Conservation (phyloP, 2,113 vertebrate genomes). For the Zeus faber region DNA sequence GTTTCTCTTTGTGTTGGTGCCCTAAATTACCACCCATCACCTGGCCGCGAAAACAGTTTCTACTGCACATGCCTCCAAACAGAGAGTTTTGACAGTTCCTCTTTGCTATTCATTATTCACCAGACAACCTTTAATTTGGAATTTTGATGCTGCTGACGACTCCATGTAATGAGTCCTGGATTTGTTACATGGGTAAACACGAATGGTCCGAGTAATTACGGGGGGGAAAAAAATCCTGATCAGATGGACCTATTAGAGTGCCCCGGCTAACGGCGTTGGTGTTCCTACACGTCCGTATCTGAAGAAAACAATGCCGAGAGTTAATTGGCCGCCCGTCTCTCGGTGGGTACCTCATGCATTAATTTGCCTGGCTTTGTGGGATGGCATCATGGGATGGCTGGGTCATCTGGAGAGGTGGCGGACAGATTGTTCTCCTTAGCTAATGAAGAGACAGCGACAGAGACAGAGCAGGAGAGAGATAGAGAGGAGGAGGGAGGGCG, state of each 20-base stretch:
- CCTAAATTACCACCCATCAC: conserved; percentile 21
- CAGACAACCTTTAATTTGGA: conserved; percentile 10
- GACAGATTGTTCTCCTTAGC: conserved; percentile 35
- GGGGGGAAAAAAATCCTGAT: conserved; percentile 25
- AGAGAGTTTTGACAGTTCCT: background rate
- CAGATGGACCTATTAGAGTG: conserved; percentile 25
- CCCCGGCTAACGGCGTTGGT: conserved; percentile 19
- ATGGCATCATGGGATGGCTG: conserved; percentile 64
- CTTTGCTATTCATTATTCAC: conserved; percentile 1
- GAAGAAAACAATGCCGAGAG: conserved; percentile 36
- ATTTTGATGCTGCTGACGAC: background rate
- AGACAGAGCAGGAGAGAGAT: too few species aligned
- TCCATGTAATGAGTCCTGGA: background rate
- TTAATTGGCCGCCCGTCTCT: conserved; percentile 58
- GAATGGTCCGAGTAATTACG: conserved; percentile 31
- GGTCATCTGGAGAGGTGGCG: conserved; percentile 48
- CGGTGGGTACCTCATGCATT: conserved; percentile 48
- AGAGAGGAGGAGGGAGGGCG: too few species aligned
- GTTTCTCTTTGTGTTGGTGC: conserved; percentile 20
- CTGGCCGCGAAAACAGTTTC: conserved; percentile 2
- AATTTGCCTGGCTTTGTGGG: conserved; percentile 57
- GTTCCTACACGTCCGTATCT: conserved; percentile 20
- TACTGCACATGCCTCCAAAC: background rate
- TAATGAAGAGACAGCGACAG: conserved; percentile 35
- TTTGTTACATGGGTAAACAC: background rate